Conservation (phyloP, 35 echinoderm and acorn worm genomes). For the Diadema setosum region DNA sequence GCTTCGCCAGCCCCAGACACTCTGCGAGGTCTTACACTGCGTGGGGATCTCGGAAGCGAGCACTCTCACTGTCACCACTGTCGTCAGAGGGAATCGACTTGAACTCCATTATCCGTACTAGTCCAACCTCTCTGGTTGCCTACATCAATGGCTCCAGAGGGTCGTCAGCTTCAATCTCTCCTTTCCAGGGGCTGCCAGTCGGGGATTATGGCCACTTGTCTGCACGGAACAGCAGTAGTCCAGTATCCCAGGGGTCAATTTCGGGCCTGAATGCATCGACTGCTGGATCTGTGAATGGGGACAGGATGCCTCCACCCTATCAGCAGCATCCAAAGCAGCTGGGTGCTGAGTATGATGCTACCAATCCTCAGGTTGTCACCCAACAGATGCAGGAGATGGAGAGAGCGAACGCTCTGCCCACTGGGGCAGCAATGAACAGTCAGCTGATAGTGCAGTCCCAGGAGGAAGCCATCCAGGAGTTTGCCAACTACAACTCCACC, state of each 20-base stretch:
- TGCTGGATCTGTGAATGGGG: conserved; percentile 18
- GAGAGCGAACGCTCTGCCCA: neutral
- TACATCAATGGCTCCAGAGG: conserved; percentile 95
- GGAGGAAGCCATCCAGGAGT: conserved; percentile 77
- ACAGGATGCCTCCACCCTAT: conserved; percentile 62
- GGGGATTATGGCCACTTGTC: conserved; percentile 96
- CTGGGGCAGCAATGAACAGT: conserved; percentile 7
- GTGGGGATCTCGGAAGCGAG: conserved; percentile 69
- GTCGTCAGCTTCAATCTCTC: conserved; percentile 90
- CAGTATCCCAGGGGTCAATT: conserved; percentile 47
- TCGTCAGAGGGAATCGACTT: conserved; percentile 90
- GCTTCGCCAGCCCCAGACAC: conserved; percentile 95
- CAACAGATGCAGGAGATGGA: conserved; percentile 42
- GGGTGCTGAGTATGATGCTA: neutral
- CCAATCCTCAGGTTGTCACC: neutral
- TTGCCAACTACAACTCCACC: conserved; percentile 37
- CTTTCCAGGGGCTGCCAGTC: conserved; percentile 57
- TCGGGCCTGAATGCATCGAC: neutral
- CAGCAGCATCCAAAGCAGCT: conserved; percentile 58
- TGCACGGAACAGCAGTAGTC: conserved; percentile 78
- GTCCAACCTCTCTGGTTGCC: conserved; percentile 94
- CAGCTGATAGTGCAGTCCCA: conserved; percentile 85
- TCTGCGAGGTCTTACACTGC: conserved; percentile 88
- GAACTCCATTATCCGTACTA: conserved; percentile 88
- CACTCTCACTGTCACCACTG: conserved; percentile 86